Conservation (phyloP, 1,140 invertebrate species). For the Orchestia grillus region DNA sequence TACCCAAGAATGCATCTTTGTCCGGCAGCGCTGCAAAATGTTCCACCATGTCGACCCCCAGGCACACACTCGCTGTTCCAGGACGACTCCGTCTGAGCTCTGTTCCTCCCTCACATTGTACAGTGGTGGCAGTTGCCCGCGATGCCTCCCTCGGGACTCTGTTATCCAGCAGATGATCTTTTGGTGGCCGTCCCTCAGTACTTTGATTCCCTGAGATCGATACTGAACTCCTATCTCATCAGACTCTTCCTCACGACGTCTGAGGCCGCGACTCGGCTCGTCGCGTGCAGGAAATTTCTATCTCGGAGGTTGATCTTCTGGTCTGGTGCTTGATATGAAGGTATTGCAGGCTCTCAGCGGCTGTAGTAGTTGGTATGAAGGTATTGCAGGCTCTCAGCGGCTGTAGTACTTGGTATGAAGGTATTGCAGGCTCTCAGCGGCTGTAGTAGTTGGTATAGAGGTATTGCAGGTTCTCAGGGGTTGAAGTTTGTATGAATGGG, state of each 20-base stretch:
- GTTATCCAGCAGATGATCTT: slow-evolving; percentile 30
- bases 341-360: not conserved
- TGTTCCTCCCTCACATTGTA: not conserved
- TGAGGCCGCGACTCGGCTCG: not conserved
- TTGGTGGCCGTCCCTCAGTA: not conserved
- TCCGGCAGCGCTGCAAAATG: too few relatives aligned
- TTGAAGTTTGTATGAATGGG: too few relatives aligned
- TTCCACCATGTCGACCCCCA: too few relatives aligned
- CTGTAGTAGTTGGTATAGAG: too few relatives aligned
- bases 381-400: not conserved
- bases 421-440: too few relatives aligned
- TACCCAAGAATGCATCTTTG: too few relatives aligned
- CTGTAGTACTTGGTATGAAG: not conserved
- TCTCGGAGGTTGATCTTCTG: not conserved
- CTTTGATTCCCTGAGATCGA: slow-evolving; percentile 34
- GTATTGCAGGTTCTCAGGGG: too few relatives aligned
- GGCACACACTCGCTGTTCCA: too few relatives aligned
- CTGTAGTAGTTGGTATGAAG: not conserved
- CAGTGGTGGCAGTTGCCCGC: not conserved
- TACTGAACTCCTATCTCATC: slow-evolving; percentile 3
- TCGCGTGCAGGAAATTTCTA: not conserved
- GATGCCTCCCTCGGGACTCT: not conserved
- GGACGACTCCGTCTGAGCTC: not conserved
- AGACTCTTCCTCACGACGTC: not conserved
- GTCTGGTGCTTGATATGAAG: not conserved